These are phyloP conservation scores for Ceuthmochares aereus DNA, from an alignment of 2,113 vertebrate genomes.

Conservation along the genomic window DNA sequence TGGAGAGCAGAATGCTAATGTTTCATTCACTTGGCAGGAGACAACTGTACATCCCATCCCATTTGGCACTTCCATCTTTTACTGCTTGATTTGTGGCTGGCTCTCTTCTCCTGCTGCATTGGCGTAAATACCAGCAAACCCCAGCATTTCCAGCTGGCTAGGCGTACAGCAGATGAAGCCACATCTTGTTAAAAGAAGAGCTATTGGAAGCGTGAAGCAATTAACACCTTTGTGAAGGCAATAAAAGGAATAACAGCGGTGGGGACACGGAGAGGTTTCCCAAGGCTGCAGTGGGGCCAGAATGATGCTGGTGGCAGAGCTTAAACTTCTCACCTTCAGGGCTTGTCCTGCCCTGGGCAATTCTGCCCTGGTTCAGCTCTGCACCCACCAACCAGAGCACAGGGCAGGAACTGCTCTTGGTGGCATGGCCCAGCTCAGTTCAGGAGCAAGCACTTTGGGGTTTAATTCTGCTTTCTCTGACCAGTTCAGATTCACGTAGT, in stretches of 20 bases:
- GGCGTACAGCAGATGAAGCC: not conserved
- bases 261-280: not conserved
- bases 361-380: accelerated
- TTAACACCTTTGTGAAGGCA: not conserved
- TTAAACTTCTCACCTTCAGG: not conserved
- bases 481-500: not conserved
- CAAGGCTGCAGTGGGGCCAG: accelerated
- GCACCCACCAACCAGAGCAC: not conserved
- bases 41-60: not conserved
- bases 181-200: not conserved
- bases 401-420: accelerated
- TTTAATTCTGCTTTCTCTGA: not conserved
- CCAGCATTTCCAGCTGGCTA: not conserved
- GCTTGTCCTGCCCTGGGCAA: not conserved
- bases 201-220: not conserved
- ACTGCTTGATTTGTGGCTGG: not conserved
- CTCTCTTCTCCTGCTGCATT: not conserved
- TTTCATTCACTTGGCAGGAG: not conserved
- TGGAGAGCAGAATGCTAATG: not conserved
- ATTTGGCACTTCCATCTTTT: not conserved
- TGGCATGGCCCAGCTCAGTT: accelerated
- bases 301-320: not conserved
- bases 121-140: not conserved
- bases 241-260: not conserved
- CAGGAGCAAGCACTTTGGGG: not conserved